Evolutionary conservation across 2,888 invertebrate species (phyloP), one percentile per base, ranked within the genome.

Genomic region (Apeira syringaria): DNA sequence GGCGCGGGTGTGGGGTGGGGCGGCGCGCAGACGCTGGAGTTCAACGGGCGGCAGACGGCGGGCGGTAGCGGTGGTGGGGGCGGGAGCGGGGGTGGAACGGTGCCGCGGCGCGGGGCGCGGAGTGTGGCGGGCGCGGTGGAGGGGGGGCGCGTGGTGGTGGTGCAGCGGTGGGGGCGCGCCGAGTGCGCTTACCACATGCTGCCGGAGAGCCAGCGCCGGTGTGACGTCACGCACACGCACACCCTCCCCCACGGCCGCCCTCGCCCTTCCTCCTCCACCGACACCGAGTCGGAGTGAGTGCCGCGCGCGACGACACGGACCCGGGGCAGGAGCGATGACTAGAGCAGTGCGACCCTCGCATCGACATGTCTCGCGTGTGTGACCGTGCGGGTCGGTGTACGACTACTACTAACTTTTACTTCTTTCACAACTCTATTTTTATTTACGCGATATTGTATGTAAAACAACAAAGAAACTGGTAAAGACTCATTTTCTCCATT

Each of bases 251-350:
- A n/a, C 11, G 6, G 3, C 27, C 5, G 11, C 11, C 27, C 27
- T 7, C 11, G 29, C 24, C n/a, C n/a, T n/a, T n/a, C 38, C 91
- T 26, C 37, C 91, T 1, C 27, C 12, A 47, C 92, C 92, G 69
- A 93, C 93, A 64, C 90, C 91, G 46, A 92, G 92, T 66, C 90
- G 94, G 41, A 18, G 6, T 18, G n/a, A 18, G 28, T 5, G 28
- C 28, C 4, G 20, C n/a, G n/a, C n/a, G n/a, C n/a, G n/a, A n/a
- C n/a, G n/a, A n/a, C n/a, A n/a, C n/a, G n/a, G n/a, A n/a, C n/a
- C n/a, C n/a, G n/a, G n/a, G n/a, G n/a, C n/a, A n/a, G n/a, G n/a
- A n/a, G n/a, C n/a, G n/a, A n/a, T n/a, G n/a, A n/a, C n/a, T n/a
- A n/a, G n/a, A n/a, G n/a, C n/a, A n/a, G n/a, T n/a, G n/a, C n/a